Percentiles rank a stretch among this genome's conserved stretches.
These are phyloP conservation scores for Lepetodrilus schrolli DNA, from an alignment of 2,888 invertebrate genomes.

Conservation along the genomic window DNA sequence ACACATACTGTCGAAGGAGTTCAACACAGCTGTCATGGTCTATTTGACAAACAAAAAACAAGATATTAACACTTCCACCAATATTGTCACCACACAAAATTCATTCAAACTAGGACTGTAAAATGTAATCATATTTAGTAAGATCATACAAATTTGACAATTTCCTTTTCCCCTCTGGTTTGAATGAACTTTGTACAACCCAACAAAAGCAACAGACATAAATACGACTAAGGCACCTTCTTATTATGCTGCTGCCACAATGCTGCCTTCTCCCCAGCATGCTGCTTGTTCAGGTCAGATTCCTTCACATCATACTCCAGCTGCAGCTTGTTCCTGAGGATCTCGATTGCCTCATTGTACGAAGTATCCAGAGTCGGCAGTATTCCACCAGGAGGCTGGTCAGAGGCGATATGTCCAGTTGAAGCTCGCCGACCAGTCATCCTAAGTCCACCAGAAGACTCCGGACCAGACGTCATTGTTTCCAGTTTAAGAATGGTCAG, in stretches of 20 bases:
- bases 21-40: too few relatives aligned
- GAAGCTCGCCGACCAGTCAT: not conserved
- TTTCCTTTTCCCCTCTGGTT: not conserved
- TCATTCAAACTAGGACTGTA: too few relatives aligned
- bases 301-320: slow-evolving; percentile 47
- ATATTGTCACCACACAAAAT: too few relatives aligned
- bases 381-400: slow-evolving; percentile 28
- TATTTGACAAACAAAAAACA: too few relatives aligned
- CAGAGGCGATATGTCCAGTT: not conserved
- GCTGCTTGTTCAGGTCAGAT: slow-evolving; percentile 43
- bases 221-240: slow-evolving; percentile 34
- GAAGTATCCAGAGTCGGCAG: slow-evolving; percentile 47
- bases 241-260: slow-evolving; percentile 38
- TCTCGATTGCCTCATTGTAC: slow-evolving; percentile 57
- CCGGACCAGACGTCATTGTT: not conserved
- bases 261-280: slow-evolving; percentile 37
- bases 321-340: slow-evolving; percentile 56
- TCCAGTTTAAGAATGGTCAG: slow-evolving; percentile 31
- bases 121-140: too few relatives aligned
- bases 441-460: not conserved
- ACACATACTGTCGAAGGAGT: too few relatives aligned
- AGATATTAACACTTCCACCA: too few relatives aligned
- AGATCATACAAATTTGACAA: too few relatives aligned
- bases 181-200: not conserved
- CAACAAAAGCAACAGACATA: not conserved